Base-by-base conservation (phyloP, 2,888 invertebrate genomes). In the Agonopterix alstromeriana region DNA sequence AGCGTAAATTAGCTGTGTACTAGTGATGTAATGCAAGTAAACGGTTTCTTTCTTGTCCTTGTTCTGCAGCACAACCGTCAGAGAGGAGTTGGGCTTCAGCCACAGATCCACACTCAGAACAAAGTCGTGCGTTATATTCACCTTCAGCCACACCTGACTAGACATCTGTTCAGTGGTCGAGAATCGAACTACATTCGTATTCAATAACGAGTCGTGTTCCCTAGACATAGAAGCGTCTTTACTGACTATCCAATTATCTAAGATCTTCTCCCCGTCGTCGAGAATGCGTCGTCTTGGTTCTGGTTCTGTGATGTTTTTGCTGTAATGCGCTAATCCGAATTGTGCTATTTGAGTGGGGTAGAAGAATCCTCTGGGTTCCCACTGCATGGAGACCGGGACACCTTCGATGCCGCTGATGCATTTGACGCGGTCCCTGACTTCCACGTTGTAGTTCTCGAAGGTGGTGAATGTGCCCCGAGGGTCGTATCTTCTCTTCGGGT, bases 291-390 rank as follows among this genome's bases (percentile, higher is more conserved):
- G 87, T 45, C 93, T 90, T 0, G 97, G 96, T 58, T 95, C 93
- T 0, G 94, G 93, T 65, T 97, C 97, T 0, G 95, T 95, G 10
- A 98, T 82, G 78, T 97, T 95, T 80, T 98, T 98, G 80, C 97
- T 98, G 80, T 97, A 99, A 83, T 99, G 99, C 8, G 98, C 97
- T 49, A 99, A 83, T 0, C 97, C 99, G 77, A 97, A 99, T 79
- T 99, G 99, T 5, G 99, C 98, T 58, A 99, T 98, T 87, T 99
- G 99, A 1, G 98, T 99, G 0, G 99, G 98, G 84, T 99, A 99
- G 80, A 94, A 97, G 80, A 99, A 98, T 0, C 99, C 99, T 54
- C 93, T 93, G 36, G 95, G 94, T 64, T 97, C 96, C 99, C 99
- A 99, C 73, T 98, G 98, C 0, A 95, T 97, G n/a, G 97, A 97